Evolutionary conservation across 2,888 invertebrate species (phyloP).

Genomic region (Rotaria sp.): DNA sequence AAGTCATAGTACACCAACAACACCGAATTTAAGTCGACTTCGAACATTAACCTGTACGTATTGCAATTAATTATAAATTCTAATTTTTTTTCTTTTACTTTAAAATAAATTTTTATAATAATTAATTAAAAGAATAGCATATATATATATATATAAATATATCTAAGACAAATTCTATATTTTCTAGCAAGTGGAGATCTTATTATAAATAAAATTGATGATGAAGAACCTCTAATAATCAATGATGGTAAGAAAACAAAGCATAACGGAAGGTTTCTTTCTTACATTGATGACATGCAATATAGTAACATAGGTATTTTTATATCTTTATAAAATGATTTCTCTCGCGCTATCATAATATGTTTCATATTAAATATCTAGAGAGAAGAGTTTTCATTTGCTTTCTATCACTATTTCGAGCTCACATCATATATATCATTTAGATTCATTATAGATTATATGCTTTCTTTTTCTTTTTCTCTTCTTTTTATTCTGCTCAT

Average conservation of each 20-base stretch:
- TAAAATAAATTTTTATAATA: neutral
- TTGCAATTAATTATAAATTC: no score
- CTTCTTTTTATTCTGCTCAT: no score
- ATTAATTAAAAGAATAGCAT: neutral
- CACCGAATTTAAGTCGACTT: neutral
- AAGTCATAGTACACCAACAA: neutral
- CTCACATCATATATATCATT: no score
- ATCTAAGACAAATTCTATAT: neutral
- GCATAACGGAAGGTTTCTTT: neutral
- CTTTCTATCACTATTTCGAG: no score
- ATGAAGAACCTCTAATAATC: neutral
- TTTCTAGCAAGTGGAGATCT: neutral
- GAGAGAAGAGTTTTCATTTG: no score
- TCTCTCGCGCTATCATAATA: no score
- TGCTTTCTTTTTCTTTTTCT: no score
- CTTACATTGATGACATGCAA: no score
- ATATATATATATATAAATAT: neutral
- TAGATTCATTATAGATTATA: no score
- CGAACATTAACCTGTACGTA: constrained; percentile 11
- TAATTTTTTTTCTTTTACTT: neutral
- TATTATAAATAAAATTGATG: neutral
- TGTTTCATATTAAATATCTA: no score
- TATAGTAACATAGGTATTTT: no score
- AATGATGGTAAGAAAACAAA: neutral
- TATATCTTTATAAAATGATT: no score